Conservation (phyloP, 2,888 invertebrate species). For the Polia nebulosa region DNA sequence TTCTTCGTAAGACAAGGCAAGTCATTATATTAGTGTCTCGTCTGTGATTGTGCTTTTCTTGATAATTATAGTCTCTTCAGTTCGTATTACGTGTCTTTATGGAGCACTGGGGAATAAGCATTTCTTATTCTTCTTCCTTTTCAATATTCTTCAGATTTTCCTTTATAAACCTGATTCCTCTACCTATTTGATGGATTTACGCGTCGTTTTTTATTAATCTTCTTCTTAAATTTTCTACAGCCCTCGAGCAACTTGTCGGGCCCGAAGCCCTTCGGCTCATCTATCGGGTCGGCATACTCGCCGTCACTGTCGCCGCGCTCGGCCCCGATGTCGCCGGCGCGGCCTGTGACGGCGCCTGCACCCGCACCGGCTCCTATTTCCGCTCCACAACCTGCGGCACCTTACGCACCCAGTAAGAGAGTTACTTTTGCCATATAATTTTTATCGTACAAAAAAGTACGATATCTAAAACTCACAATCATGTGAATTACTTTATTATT, state of each 20-base stretch:
- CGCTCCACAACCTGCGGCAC: conserved; percentile 68
- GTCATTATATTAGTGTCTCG: neutral
- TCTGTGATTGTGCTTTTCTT: neutral
- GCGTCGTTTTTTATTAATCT: neutral
- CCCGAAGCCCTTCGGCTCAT: conserved; percentile 92
- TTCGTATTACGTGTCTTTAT: neutral
- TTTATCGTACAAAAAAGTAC: conserved; percentile 2
- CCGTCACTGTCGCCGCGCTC: conserved; percentile 89
- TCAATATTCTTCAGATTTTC: neutral
- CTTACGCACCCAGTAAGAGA: conserved; percentile 89
- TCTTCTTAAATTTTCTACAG: conserved; percentile 69
- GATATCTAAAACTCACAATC: conserved; percentile 47
- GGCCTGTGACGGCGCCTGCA: conserved; percentile 75
- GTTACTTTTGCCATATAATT: conserved; percentile 88
- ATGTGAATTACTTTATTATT: conserved; percentile 5
- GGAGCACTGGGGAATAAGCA: neutral
- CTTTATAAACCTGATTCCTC: neutral
- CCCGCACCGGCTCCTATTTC: conserved; percentile 63
- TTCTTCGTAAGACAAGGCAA: too few relatives aligned
- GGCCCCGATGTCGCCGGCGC: conserved; percentile 89
- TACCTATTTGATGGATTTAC: neutral
- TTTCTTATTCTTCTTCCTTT: neutral
- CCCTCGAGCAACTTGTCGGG: conserved; percentile 90
- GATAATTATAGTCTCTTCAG: neutral
- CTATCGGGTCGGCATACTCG: conserved; percentile 90